Percentiles rank a stretch among this genome's conserved stretches.
These are phyloP conservation scores for Rhogogaster chlorosoma DNA, from an alignment of 2,888 invertebrate genomes.

Conservation along the genomic window DNA sequence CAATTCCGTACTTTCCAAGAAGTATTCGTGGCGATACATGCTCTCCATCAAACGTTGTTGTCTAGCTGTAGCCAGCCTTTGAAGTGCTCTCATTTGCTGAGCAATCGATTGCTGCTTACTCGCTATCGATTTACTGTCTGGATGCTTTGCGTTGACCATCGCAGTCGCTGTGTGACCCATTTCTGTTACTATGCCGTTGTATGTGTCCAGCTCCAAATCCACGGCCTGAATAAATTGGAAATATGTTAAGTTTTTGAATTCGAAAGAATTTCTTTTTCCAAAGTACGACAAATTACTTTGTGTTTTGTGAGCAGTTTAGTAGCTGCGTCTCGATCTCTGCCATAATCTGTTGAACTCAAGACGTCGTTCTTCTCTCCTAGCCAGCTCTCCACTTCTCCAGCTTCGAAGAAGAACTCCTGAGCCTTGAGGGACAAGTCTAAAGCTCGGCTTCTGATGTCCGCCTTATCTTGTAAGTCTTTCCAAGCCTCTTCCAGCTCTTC, in stretches of 20 bases:
- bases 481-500: constrained; percentile 86
- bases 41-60: constrained; percentile 95
- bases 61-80: constrained; percentile 88
- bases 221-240: constrained; percentile 82
- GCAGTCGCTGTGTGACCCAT: constrained; percentile 93
- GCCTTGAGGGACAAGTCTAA: constrained; percentile 93
- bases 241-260: neutral
- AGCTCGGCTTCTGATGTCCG: constrained; percentile 86
- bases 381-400: constrained; percentile 96
- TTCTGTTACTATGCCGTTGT: constrained; percentile 94
- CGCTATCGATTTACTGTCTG: constrained; percentile 89
- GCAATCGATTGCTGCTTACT: constrained; percentile 88
- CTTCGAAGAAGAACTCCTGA: constrained; percentile 95
- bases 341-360: constrained; percentile 90
- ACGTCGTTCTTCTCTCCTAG: constrained; percentile 92
- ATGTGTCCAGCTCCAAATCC: constrained; percentile 94
- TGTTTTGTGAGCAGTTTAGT: constrained; percentile 96
- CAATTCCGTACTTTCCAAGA: constrained; percentile 93
- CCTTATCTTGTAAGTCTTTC: constrained; percentile 86
- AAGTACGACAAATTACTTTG: constrained; percentile 82
- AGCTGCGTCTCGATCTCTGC: constrained; percentile 93
- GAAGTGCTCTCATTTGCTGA: constrained; percentile 89
- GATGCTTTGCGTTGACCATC: constrained; percentile 90
- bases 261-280: no score
- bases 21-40: constrained; percentile 93